phyloP scores from a whole-genome alignment of 1,140 invertebrate species.

The Drosophila repletoides region DNA sequence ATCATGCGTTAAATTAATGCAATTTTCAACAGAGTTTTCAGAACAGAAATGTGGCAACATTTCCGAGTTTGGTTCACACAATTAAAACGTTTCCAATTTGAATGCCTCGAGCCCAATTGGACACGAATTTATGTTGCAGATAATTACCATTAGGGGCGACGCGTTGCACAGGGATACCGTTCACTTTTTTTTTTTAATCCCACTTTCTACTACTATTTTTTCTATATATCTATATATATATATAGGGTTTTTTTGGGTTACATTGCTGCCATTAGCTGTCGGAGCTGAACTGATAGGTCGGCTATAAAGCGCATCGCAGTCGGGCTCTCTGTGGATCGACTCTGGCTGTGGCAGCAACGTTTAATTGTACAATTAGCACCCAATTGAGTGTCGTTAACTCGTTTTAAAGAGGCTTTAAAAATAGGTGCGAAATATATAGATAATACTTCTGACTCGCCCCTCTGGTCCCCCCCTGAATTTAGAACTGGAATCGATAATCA shows the following conservation, averaged over 20 bases:
- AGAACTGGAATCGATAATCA: too few relatives aligned
- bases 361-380: slow-evolving; percentile 79
- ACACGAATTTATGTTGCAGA: slow-evolving; percentile 67
- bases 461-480: too few relatives aligned
- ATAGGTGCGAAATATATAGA: slow-evolving; percentile 66
- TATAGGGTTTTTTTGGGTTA: slow-evolving; percentile 17
- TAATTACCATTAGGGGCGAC: slow-evolving; percentile 66
- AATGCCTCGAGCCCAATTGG: slow-evolving; percentile 47
- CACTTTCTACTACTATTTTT: too few relatives aligned
- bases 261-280: slow-evolving; percentile 70
- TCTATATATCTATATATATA: not conserved
- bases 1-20: slow-evolving; percentile 79
- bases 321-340: not conserved
- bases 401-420: slow-evolving; percentile 59
- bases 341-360: slow-evolving; percentile 30
- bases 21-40: slow-evolving; percentile 58
- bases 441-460: too few relatives aligned
- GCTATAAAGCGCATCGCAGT: not conserved
- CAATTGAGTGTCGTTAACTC: slow-evolving; percentile 79
- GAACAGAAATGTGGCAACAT: slow-evolving; percentile 21
- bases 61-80: slow-evolving; percentile 19
- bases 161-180: slow-evolving; percentile 19
- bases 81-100: slow-evolving; percentile 55
- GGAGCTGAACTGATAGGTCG: slow-evolving; percentile 50
- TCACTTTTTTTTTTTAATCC: too few relatives aligned